Conservation (phyloP, 2,888 invertebrate species). For the Melolontha melolontha region DNA sequence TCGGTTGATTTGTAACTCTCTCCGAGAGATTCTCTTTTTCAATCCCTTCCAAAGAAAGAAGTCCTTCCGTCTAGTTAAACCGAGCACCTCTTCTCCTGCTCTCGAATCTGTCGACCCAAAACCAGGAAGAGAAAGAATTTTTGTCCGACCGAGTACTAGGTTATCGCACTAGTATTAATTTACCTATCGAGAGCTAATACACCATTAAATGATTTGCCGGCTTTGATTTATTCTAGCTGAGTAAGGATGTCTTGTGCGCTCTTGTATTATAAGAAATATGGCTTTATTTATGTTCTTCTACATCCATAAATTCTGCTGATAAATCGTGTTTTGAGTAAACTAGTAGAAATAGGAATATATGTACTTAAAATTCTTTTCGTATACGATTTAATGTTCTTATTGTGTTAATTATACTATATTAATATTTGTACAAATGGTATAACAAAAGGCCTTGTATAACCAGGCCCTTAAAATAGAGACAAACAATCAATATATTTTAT, state of each 20-base stretch:
- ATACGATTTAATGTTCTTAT: no score
- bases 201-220: constrained; percentile 5
- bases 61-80: no score
- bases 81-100: neutral
- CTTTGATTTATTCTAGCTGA: neutral
- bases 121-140: constrained; percentile 16
- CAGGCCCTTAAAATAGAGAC: no score
- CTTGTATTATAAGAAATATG: neutral
- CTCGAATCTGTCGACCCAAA: constrained; percentile 1
- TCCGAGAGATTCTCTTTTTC: constrained; percentile 11
- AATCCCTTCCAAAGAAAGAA: constrained; percentile 5
- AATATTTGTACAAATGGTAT: no score
- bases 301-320: no score
- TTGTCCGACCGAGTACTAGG: neutral
- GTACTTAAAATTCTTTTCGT: no score
- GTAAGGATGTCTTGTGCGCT: neutral
- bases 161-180: neutral
- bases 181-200: neutral
- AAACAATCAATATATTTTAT: no score
- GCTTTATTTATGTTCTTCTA: no score
- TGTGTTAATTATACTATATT: no score
- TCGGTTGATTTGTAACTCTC: constrained; percentile 11
- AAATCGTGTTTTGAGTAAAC: no score
- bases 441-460: no score
- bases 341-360: no score